A percentile compares a stretch with the other conserved stretches of the same genome.
phyloP scores from a whole-genome alignment of 2,888 invertebrate species.

The Hypena proboscidalis region DNA sequence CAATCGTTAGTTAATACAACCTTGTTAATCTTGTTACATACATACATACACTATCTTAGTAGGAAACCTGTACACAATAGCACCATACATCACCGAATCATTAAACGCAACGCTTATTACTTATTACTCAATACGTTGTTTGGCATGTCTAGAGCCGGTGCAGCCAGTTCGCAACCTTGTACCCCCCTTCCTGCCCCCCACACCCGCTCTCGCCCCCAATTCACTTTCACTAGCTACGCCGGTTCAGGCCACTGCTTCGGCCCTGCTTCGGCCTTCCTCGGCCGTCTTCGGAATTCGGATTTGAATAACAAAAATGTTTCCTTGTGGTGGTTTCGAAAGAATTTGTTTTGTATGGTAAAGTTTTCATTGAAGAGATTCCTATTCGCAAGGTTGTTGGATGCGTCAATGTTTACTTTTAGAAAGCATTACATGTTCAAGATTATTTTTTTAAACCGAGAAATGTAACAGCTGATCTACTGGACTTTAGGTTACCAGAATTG shows the following conservation, averaged over 20 bases:
- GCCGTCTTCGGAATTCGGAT: conserved; percentile 52
- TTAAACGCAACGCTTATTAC: conserved; percentile 75
- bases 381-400: conserved; percentile 12
- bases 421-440: neutral
- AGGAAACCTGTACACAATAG: conserved; percentile 54
- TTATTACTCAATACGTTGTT: conserved; percentile 79
- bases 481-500: too few relatives aligned
- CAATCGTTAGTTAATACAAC: conserved; percentile 7
- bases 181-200: conserved; percentile 43
- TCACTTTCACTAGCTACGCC: conserved; percentile 74
- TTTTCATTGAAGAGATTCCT: conserved; percentile 36
- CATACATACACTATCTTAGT: conserved; percentile 38
- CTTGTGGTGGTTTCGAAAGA: conserved; percentile 40
- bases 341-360: conserved; percentile 32
- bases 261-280: conserved; percentile 61
- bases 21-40: conserved; percentile 42
- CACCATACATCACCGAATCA: conserved; percentile 68
- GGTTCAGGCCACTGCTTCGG: conserved; percentile 55
- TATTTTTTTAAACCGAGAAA: too few relatives aligned
- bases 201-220: conserved; percentile 51
- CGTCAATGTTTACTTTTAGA: neutral
- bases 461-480: too few relatives aligned
- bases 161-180: conserved; percentile 80
- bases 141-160: conserved; percentile 71
- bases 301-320: conserved; percentile 46